phyloP scores from a whole-genome alignment of 2,888 invertebrate genomes.

The Serrognathus titanus region DNA sequence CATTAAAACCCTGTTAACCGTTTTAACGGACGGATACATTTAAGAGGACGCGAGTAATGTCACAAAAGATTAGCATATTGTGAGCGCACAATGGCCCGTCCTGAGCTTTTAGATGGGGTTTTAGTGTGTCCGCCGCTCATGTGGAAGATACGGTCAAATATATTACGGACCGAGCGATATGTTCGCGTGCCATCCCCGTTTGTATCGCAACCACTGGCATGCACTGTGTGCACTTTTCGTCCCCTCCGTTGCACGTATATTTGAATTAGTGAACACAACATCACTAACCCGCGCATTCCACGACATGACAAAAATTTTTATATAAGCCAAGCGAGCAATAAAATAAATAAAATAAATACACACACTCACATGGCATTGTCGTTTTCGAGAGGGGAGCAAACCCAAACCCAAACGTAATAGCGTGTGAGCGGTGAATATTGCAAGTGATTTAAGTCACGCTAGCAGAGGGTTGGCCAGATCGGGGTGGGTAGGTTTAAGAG shows the following conservation, averaged over 20 bases:
- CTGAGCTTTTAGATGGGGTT: conserved; percentile 22
- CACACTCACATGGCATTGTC: no score
- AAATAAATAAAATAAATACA: no score
- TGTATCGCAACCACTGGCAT: conserved; percentile 11
- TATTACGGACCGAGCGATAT: neutral
- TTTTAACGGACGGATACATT: conserved; percentile 34
- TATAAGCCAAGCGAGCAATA: no score
- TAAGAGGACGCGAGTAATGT: conserved; percentile 28
- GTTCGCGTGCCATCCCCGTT: conserved; percentile 11
- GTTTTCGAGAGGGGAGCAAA: no score
- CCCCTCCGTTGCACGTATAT: neutral
- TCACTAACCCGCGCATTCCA: no score
- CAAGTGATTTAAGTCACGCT: conserved; percentile 44
- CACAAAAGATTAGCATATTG: conserved; percentile 34
- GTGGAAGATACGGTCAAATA: conserved; percentile 14
- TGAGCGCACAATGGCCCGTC: conserved; percentile 5
- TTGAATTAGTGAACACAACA: no score
- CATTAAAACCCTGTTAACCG: conserved; percentile 38
- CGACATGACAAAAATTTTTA: no score
- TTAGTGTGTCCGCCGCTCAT: conserved; percentile 22
- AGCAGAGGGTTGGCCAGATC: conserved; percentile 35
- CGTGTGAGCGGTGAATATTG: conserved; percentile 29
- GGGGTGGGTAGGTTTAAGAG: conserved; percentile 20
- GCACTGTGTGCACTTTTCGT: conserved; percentile 13
- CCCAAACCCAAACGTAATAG: conserved; percentile 2